These are phyloP conservation scores for Callaeas wilsoni DNA, from an alignment of 2,113 vertebrate species.

Conservation along the genomic window DNA sequence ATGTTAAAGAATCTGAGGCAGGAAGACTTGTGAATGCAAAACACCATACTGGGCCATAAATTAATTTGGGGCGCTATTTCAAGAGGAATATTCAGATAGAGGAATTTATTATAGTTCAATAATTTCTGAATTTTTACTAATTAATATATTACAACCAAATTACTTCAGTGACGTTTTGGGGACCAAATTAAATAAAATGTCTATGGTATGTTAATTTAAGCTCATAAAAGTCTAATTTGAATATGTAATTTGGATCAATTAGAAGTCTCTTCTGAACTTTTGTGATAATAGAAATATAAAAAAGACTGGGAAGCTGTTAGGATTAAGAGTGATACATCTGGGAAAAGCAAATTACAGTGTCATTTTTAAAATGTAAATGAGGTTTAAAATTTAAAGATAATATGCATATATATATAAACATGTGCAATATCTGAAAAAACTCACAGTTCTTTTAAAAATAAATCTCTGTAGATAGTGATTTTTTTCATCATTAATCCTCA, in stretches of 20 bases:
- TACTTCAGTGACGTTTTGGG: slow-evolving; percentile 58
- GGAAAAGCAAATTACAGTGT: slow-evolving; percentile 52
- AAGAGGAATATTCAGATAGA: slow-evolving; percentile 4
- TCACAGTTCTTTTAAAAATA: background rate
- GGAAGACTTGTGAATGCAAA: background rate
- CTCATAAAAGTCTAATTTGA: slow-evolving; percentile 70
- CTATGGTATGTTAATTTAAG: slow-evolving; percentile 67
- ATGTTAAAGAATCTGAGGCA: background rate
- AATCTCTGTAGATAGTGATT: background rate
- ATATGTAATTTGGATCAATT: slow-evolving; percentile 72
- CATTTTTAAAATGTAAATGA: slow-evolving; percentile 63
- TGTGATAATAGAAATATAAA: slow-evolving; percentile 70
- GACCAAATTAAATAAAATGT: slow-evolving; percentile 65
- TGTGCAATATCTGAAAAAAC: slow-evolving; percentile 20
- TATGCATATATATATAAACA: slow-evolving; percentile 55
- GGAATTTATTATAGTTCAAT: slow-evolving; percentile 44
- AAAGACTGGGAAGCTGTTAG: slow-evolving; percentile 54
- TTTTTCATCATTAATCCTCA: background rate
- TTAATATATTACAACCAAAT: slow-evolving; percentile 67
- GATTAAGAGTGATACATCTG: slow-evolving; percentile 65
- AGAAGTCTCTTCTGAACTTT: slow-evolving; percentile 67
- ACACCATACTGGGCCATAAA: background rate
- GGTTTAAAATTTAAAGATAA: slow-evolving; percentile 64
- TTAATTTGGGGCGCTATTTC: background rate
- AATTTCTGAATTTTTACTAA: slow-evolving; percentile 60